Percentiles rank a stretch among this genome's conserved stretches.
Evolutionary conservation across 2,888 invertebrate genomes (phyloP).

Genomic region (Osmoderma eremita): DNA sequence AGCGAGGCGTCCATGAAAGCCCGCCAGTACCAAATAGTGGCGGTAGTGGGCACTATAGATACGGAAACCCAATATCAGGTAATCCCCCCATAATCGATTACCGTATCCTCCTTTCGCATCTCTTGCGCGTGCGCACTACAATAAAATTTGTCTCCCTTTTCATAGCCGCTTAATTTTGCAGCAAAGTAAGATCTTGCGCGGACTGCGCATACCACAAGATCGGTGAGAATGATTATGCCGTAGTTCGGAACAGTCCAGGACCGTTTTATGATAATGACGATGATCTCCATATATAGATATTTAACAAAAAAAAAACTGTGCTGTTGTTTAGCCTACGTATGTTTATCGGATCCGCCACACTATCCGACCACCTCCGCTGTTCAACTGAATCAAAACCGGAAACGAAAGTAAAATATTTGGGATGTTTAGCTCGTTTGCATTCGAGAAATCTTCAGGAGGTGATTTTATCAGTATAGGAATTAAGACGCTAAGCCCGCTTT

Average conservation of each 20-base stretch:
- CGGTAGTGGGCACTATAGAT: slow-evolving; percentile 78
- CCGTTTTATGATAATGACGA: slow-evolving; percentile 40
- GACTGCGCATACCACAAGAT: slow-evolving; percentile 78
- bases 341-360: slow-evolving; percentile 39
- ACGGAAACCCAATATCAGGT: slow-evolving; percentile 81
- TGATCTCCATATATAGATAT: slow-evolving; percentile 29
- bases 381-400: slow-evolving; percentile 50
- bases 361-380: slow-evolving; percentile 57
- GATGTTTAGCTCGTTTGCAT: slow-evolving; percentile 9
- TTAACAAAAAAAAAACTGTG: slow-evolving; percentile 1
- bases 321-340: slow-evolving; percentile 42
- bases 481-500: not conserved
- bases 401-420: slow-evolving; percentile 15
- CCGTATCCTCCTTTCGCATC: too few relatives aligned
- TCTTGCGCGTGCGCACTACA: not conserved
- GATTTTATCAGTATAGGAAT: too few relatives aligned
- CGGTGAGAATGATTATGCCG: slow-evolving; percentile 66
- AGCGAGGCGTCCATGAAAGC: slow-evolving; percentile 82
- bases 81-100: too few relatives aligned
- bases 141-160: too few relatives aligned
- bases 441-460: too few relatives aligned
- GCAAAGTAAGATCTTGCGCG: slow-evolving; percentile 82
- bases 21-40: slow-evolving; percentile 87
- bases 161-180: slow-evolving; percentile 62
- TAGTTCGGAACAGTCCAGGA: slow-evolving; percentile 34